Evolutionary conservation across 2,113 vertebrate genomes (phyloP), one percentile per base, ranked within the genome.

Genomic region (Heterocephalus glaber): DNA sequence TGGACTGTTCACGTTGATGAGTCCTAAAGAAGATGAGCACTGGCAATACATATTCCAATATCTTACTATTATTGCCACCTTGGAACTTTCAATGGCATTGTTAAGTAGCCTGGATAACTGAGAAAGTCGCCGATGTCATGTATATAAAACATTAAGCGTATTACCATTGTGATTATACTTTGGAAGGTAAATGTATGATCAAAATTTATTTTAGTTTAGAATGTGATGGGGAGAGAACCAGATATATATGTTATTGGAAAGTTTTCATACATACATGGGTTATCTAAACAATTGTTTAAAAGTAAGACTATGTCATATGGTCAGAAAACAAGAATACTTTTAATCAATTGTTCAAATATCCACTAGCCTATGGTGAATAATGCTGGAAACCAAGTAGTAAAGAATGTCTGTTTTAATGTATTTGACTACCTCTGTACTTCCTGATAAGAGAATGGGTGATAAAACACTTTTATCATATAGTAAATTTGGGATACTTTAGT

Each of bases 381-480:
- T 38, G 5, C 17, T 92, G 92, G 70, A 91, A 84, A 9, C 5
- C 33, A 96, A 90, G 35, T 61, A 49, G 16, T 90, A 92, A 86
- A 91, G 44, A 44, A 80, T 79, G 20, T 83, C 22, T 90, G 38
- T 54, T 76, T 68, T 89, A 72, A 66, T 52, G 6, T 61, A 93
- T 91, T 79, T 92, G 58, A 92, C 38, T 89, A 65, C n/a, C 12
- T 77, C 24, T 85, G 17, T 95, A 84, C 41, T 84, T 95, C 8
- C 22, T 94, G 20, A 76, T 82, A 52, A 8, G 7, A 86, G 38
- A 96, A 83, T 66, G 20, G 5, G 4, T 12, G 11, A 52, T 88
- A 79, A 96, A 90, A 85, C 24, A 82, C 61, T 86, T 97, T 96
- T 86, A 83, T 70, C 20, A 30, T 90, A 56, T 19, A 92, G 54